Evolutionary conservation across 2,113 vertebrate genomes (phyloP).

Genomic region (Tetraodon nigroviridis): DNA sequence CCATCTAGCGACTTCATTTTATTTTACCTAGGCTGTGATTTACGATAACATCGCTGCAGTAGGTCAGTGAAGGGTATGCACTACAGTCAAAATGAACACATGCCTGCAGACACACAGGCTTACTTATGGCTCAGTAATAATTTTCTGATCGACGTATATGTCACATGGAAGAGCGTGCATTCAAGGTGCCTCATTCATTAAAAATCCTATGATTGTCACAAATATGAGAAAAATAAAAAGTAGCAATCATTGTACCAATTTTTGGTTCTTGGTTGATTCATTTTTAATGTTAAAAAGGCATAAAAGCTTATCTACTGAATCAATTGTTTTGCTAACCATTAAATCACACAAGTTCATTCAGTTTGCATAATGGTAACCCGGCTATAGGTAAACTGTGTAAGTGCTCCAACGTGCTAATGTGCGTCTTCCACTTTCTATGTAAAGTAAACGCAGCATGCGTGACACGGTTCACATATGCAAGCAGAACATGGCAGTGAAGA

Average conservation of each 20-base stretch:
- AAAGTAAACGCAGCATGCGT: constrained; percentile 6
- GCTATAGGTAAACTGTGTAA: too few relatives aligned
- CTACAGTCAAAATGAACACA: constrained; percentile 12
- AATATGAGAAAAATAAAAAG: too few relatives aligned
- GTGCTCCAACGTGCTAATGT: not conserved
- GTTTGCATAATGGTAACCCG: too few relatives aligned
- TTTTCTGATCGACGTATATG: constrained; percentile 16
- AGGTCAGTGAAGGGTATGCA: constrained; percentile 46
- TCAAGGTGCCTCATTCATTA: constrained; percentile 20
- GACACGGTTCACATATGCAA: not conserved
- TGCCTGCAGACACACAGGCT: constrained; percentile 2
- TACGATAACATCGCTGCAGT: constrained; percentile 41
- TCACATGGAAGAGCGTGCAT: constrained; percentile 7
- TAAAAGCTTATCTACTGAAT: too few relatives aligned
- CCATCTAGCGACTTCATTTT: constrained; percentile 26
- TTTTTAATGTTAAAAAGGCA: too few relatives aligned
- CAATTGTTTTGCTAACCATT: too few relatives aligned
- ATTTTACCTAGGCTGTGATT: constrained; percentile 43
- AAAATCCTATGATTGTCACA: not conserved
- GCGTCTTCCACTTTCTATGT: not conserved
- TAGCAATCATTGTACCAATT: too few relatives aligned
- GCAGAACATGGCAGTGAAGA: not conserved
- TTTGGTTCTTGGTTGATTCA: too few relatives aligned
- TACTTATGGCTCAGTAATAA: constrained; percentile 2
- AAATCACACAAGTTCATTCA: too few relatives aligned